phyloP scores from a whole-genome alignment of 2,113 vertebrate species.

The Symphodus melops region DNA sequence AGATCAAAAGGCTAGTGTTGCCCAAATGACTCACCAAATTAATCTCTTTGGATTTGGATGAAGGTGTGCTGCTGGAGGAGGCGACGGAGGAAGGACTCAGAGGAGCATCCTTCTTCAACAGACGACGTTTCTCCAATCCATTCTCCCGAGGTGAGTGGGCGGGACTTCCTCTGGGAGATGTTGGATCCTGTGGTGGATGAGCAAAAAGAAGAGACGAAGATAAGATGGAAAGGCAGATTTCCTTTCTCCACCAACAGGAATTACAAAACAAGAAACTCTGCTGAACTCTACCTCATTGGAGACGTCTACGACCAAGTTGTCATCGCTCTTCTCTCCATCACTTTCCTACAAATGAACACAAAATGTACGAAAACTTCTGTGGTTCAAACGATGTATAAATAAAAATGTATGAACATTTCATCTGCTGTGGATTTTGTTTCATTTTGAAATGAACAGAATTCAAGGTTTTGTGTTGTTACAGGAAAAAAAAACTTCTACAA shows the following conservation, averaged over 20 bases:
- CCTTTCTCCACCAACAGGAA: background rate
- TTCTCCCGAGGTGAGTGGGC: conserved; percentile 94
- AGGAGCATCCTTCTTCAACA: conserved; percentile 92
- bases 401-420: background rate
- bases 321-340: conserved; percentile 95
- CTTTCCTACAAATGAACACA: conserved; percentile 86
- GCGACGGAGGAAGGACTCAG: conserved; percentile 94
- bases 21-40: conserved; percentile 83
- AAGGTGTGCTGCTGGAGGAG: conserved; percentile 96
- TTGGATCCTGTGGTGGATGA: conserved; percentile 85
- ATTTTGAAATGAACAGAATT: background rate
- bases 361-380: background rate
- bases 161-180: conserved; percentile 91
- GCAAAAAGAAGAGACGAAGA: conserved; percentile 12
- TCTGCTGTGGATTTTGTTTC: background rate
- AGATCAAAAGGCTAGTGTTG: conserved; percentile 32
- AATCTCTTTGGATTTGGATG: conserved; percentile 96
- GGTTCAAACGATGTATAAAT: no score
- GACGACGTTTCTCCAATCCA: conserved; percentile 90
- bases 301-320: conserved; percentile 93
- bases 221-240: background rate
- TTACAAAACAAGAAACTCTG: accelerated
- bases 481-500: background rate
- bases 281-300: conserved; percentile 90
- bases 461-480: background rate